Conservation (phyloP, 2,113 vertebrate genomes). For the Passer montanus region DNA sequence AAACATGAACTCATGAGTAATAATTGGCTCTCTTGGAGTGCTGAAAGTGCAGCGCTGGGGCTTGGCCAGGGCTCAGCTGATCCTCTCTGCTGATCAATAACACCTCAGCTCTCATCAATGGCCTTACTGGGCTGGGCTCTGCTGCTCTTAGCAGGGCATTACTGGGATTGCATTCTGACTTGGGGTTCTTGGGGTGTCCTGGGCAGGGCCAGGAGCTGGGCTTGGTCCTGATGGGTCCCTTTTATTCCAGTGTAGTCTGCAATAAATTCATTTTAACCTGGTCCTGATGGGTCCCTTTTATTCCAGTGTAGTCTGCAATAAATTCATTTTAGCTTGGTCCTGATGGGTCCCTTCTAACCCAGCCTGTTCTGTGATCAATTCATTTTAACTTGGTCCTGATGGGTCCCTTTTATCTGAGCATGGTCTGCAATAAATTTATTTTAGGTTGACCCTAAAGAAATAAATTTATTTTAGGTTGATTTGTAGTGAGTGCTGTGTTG, state of each 20-base stretch:
- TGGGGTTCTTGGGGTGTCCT: not conserved
- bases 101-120: not conserved
- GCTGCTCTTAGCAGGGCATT: not conserved
- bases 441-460: not conserved
- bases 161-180: not conserved
- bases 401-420: not conserved
- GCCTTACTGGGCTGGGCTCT: not conserved
- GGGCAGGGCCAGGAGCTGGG: not conserved
- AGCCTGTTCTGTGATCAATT: accelerated
- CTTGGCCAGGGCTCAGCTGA: not conserved
- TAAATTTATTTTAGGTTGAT: not conserved
- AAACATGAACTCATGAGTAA: constrained; percentile 62
- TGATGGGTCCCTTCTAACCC: not conserved
- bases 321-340: not conserved
- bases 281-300: not conserved
- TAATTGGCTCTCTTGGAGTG: constrained; percentile 40
- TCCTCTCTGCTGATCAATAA: constrained; percentile 35
- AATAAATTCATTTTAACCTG: not conserved
- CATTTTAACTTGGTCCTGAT: not conserved
- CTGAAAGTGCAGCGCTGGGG: not conserved
- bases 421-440: not conserved
- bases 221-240: not conserved
- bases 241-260: too few species aligned
- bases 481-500: not conserved
- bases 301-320: too few species aligned